phyloP scores from a whole-genome alignment of 92 coral and sea anemone species.

The Montipora capitata region DNA sequence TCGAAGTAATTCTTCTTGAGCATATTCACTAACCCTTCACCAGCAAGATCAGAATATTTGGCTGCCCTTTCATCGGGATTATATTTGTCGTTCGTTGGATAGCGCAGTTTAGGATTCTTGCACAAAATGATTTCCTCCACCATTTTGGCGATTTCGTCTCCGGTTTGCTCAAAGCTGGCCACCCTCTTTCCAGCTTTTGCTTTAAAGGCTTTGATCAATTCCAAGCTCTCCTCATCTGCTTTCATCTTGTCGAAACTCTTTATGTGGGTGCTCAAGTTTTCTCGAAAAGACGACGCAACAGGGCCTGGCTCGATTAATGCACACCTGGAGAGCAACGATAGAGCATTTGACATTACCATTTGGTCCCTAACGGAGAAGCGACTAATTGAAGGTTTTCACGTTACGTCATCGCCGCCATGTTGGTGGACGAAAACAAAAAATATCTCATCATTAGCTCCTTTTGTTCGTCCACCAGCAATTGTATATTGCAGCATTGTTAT shows the following conservation, averaged over 20 bases:
- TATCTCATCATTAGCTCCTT: too few relatives aligned
- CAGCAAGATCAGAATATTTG: constrained; percentile 64
- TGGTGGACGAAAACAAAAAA: too few relatives aligned
- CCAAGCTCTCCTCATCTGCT: constrained; percentile 8
- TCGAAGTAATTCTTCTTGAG: constrained; percentile 16
- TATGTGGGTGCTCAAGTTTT: neutral
- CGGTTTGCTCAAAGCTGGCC: neutral
- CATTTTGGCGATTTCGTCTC: constrained; percentile 57
- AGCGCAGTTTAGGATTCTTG: constrained; percentile 75
- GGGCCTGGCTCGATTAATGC: constrained; percentile 85
- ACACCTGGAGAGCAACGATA: neutral
- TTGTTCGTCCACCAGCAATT: too few relatives aligned
- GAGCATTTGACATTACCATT: neutral
- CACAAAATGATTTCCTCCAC: constrained; percentile 73
- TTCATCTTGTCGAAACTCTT: neutral
- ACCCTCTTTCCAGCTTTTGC: neutral
- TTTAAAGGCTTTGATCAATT: neutral
- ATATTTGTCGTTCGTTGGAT: constrained; percentile 62
- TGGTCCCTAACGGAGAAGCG: neutral
- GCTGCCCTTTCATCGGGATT: constrained; percentile 49
- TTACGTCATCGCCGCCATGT: too few relatives aligned
- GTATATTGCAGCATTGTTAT: too few relatives aligned
- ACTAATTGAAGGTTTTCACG: too few relatives aligned
- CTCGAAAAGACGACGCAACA: constrained; percentile 35
- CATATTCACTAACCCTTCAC: constrained; percentile 47